These are phyloP conservation scores for Eupithecia tripunctaria DNA, from an alignment of 2,888 invertebrate species.

Conservation along the genomic window DNA sequence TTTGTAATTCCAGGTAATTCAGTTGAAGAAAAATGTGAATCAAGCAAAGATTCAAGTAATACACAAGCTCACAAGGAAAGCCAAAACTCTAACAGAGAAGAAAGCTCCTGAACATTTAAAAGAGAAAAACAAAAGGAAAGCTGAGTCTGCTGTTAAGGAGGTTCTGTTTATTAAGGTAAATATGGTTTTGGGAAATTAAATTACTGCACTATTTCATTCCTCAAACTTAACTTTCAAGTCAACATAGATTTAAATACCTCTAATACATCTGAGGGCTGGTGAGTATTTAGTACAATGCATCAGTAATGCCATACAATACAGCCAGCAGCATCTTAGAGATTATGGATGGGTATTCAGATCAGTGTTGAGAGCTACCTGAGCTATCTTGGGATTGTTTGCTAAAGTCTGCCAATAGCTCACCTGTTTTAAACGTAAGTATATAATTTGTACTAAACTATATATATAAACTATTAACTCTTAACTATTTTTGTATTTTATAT, in stretches of 20 bases:
- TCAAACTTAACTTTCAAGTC: not conserved
- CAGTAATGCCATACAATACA: not conserved
- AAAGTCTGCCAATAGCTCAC: too few species aligned
- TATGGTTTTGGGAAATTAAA: conserved; percentile 3
- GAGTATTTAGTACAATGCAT: not conserved
- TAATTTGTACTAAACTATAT: too few species aligned
- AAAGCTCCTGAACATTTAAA: conserved; percentile 68
- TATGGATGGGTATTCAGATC: too few species aligned
- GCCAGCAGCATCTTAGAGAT: not conserved
- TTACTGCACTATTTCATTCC: not conserved
- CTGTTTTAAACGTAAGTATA: not conserved
- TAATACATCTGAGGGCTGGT: not conserved
- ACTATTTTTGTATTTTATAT: not conserved
- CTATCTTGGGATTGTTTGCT: too few species aligned
- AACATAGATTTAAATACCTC: not conserved
- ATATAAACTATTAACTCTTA: too few species aligned
- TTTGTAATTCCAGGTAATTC: conserved; percentile 66
- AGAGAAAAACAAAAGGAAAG: conserved; percentile 71
- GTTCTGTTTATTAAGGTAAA: conserved; percentile 74
- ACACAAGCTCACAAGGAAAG: conserved; percentile 77
- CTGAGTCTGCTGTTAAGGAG: conserved; percentile 74
- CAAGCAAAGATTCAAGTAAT: conserved; percentile 76
- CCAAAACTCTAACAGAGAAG: conserved; percentile 70
- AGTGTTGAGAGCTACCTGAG: not conserved
- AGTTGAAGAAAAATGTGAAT: conserved; percentile 71